Conservation (phyloP, 1,140 invertebrate genomes). For the Hylaeus anthracinus region DNA sequence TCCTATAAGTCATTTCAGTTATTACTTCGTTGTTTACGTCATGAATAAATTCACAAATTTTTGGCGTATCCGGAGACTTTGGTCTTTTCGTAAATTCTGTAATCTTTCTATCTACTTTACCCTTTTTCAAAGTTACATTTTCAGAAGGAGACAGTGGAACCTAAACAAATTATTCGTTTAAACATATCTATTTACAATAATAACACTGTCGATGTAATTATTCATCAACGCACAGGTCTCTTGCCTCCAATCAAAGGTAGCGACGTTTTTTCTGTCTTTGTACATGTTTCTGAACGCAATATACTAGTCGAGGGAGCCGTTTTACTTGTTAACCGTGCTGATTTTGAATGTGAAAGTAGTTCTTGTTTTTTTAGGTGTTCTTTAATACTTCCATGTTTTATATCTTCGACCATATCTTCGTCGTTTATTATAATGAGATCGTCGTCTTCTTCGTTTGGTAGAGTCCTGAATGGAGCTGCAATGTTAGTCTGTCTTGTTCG, state of each 20-base stretch:
- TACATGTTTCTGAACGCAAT: not conserved
- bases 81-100: slow-evolving; percentile 49
- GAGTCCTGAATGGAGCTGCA: not conserved
- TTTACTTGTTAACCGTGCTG: not conserved
- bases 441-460: slow-evolving; percentile 12
- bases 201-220: not conserved
- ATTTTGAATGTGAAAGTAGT: not conserved
- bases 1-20: slow-evolving; percentile 47
- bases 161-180: slow-evolving; percentile 32
- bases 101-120: slow-evolving; percentile 53
- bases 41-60: slow-evolving; percentile 65
- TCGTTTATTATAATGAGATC: slow-evolving; percentile 35
- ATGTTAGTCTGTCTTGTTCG: not conserved
- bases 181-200: not conserved
- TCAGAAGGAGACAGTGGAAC: slow-evolving; percentile 33
- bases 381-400: not conserved
- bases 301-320: not conserved
- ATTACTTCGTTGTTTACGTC: slow-evolving; percentile 56
- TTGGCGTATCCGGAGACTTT: slow-evolving; percentile 2
- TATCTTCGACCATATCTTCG: not conserved
- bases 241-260: not conserved
- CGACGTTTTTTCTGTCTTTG: not conserved
- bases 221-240: slow-evolving; percentile 25
- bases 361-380: not conserved
- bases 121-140: slow-evolving; percentile 44